Evolutionary conservation across 1,140 invertebrate species (phyloP).

Genomic region (Babylonia areolata): DNA sequence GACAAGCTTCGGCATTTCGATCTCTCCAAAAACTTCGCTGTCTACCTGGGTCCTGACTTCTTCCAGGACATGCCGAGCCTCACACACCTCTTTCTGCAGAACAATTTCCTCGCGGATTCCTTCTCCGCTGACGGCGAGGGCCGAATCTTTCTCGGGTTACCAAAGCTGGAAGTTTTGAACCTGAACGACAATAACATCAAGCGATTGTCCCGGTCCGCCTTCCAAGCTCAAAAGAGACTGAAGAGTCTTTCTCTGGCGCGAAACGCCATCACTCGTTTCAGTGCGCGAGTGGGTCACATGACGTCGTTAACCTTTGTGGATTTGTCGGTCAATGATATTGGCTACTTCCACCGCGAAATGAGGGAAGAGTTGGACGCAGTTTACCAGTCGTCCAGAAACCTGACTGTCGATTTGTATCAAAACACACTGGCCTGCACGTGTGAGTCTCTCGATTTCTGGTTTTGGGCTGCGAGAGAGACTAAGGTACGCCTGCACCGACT

Average conservation of each 20-base stretch:
- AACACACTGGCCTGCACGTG: background rate
- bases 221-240: background rate
- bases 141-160: background rate
- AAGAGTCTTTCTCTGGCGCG: background rate
- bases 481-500: background rate
- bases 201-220: background rate
- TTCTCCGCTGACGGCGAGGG: background rate
- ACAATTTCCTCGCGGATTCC: background rate
- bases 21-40: background rate
- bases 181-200: background rate
- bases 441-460: slow-evolving; percentile 10
- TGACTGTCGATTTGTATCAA: background rate
- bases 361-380: slow-evolving; percentile 1
- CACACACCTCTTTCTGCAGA: background rate
- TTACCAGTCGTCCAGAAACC: background rate
- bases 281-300: background rate
- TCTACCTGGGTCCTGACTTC: background rate
- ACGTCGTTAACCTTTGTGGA: slow-evolving; percentile 18
- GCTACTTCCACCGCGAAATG: background rate
- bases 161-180: background rate
- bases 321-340: slow-evolving; percentile 22
- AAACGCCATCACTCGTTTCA: background rate
- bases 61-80: background rate
- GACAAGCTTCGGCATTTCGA: background rate
- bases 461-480: background rate